Base-by-base conservation (phyloP, 2,888 invertebrate genomes). In the Lochmaea capreae region DNA sequence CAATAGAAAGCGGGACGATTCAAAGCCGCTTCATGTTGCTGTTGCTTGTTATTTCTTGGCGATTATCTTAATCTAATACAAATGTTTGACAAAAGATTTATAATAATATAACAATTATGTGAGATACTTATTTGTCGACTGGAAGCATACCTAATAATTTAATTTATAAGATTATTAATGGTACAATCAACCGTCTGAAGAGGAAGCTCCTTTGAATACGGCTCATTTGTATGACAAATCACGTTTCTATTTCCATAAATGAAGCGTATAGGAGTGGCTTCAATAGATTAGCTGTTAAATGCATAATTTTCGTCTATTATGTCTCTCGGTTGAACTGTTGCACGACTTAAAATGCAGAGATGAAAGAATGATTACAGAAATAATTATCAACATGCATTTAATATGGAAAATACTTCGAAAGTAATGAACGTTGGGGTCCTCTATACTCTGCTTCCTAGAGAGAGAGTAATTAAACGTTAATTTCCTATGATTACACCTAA, bases 161-260 rank as follows among this genome's bases (percentile, higher is more conserved):
- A 43, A 63, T 39, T 74, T 54, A 54, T 18, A 54, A 54, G 54
- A 54, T 54, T 54, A 78, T 78, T 76, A 76, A 76, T 79, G 78
- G 77, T 78, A 78, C 77, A 76, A 79, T 79, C 77, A 78, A 74
- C 67, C 72, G 71, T 70, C 67, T 63, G 63, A 62, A 74, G 70
- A 74, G 78, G 76, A 77, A 77, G 75, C 76, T 73, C 67, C 68
- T 75, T 77, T 74, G 72, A 77, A 76, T 78, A 72, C 75, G 70
- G 75, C 76, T 76, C 71, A 77, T 79, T 79, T 74, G 74, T 78
- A 76, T 77, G 76, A 75, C 77, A 54, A 71, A 76, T 79, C 81
- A 81, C 81, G 81, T 81, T 76, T 76, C 49, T 72, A 81, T 81
- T 81, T 79, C 81, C 81, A 81, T 80, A 81, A 79, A 79, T 78